Conservation (phyloP, 2,888 invertebrate species). For the Unio pictorum region DNA sequence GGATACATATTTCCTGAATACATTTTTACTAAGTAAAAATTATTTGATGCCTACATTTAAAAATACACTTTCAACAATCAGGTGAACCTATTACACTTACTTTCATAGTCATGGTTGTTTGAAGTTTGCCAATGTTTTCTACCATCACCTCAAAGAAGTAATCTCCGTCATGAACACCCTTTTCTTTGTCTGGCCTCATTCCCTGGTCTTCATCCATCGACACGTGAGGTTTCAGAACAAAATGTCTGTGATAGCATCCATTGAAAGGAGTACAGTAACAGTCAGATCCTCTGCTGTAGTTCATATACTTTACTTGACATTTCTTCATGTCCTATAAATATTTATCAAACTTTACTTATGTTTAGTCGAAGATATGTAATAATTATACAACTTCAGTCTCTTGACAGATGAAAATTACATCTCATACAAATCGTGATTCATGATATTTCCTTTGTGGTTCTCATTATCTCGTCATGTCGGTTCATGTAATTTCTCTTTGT, state of each 20-base stretch:
- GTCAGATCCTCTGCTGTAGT: conserved; percentile 29
- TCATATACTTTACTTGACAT: conserved; percentile 26
- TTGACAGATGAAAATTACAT: too few relatives aligned
- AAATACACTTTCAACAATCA: not conserved
- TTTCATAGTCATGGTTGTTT: conserved; percentile 23
- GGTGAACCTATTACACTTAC: conserved; percentile 7
- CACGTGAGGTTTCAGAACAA: conserved; percentile 31
- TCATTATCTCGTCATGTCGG: too few relatives aligned
- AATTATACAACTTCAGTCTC: too few relatives aligned
- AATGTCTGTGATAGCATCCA: conserved; percentile 46
- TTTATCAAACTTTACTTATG: too few relatives aligned
- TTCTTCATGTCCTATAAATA: conserved; percentile 18
- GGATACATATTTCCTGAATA: too few relatives aligned
- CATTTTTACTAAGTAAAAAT: too few relatives aligned
- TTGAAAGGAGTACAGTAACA: conserved; percentile 48
- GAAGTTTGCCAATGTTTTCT: conserved; percentile 42
- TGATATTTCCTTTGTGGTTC: too few relatives aligned
- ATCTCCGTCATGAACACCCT: conserved; percentile 46
- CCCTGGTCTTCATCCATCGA: conserved; percentile 17
- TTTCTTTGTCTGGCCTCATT: conserved; percentile 19
- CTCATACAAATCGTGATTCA: too few relatives aligned
- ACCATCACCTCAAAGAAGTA: conserved; percentile 46
- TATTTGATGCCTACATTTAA: not conserved
- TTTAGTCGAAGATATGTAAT: too few relatives aligned
- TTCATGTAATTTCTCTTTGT: too few relatives aligned